phyloP scores from a whole-genome alignment of 2,113 vertebrate species.

The Maccullochella peelii region DNA sequence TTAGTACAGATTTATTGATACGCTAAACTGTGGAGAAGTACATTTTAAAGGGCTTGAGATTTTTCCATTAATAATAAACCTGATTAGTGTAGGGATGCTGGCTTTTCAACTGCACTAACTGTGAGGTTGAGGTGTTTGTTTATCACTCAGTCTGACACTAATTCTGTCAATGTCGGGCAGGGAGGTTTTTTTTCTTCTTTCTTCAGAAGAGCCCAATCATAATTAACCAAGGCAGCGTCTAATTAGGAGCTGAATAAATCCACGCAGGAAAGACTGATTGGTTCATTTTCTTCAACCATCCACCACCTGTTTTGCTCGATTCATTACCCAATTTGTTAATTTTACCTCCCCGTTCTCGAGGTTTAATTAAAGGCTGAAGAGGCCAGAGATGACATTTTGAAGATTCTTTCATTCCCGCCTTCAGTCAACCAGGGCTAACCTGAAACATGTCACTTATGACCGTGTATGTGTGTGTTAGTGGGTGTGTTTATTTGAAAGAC shows the following conservation, averaged over 20 bases:
- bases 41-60: slow-evolving; percentile 12
- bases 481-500: slow-evolving; percentile 3
- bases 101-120: slow-evolving; percentile 47
- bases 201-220: slow-evolving; percentile 84
- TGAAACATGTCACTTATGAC: slow-evolving; percentile 53
- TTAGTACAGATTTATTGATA: slow-evolving; percentile 7
- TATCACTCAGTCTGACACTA: slow-evolving; percentile 79
- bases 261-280: slow-evolving; percentile 86
- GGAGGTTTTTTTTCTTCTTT: slow-evolving; percentile 35
- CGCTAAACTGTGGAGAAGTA: background rate
- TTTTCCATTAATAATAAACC: slow-evolving; percentile 29
- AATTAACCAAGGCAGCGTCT: slow-evolving; percentile 87
- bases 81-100: slow-evolving; percentile 48
- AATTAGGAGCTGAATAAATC: slow-evolving; percentile 87
- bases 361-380: slow-evolving; percentile 85
- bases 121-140: slow-evolving; percentile 77
- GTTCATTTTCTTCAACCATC: slow-evolving; percentile 86
- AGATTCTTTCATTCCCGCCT: slow-evolving; percentile 73
- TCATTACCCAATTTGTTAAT: slow-evolving; percentile 88
- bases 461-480: background rate
- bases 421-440: slow-evolving; percentile 66
- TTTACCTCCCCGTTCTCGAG: slow-evolving; percentile 82
- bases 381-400: slow-evolving; percentile 84
- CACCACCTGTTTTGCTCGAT: slow-evolving; percentile 87
- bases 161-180: slow-evolving; percentile 73